A percentile compares a stretch with the other conserved stretches of the same genome.
Conservation (phyloP, 2,113 vertebrate species). For the Cinclus mexicanus region DNA sequence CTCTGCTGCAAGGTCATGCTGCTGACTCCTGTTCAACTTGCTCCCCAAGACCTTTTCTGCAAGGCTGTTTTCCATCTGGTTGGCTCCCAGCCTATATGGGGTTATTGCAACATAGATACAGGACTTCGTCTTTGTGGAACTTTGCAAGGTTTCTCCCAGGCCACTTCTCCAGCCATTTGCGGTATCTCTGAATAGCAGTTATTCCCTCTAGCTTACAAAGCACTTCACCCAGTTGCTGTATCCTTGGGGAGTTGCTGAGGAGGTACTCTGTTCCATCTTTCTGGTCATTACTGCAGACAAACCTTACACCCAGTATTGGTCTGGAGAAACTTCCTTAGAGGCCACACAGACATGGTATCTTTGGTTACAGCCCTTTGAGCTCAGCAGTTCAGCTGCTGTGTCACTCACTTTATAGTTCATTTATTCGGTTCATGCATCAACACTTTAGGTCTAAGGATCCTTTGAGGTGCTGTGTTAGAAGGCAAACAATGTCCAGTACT, state of each 20-base stretch:
- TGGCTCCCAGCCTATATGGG: neutral
- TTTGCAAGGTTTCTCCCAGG: neutral
- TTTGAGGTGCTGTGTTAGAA: neutral
- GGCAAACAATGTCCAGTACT: neutral
- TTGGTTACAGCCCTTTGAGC: neutral
- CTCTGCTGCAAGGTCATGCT: neutral
- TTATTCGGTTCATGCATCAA: neutral
- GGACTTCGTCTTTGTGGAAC: neutral
- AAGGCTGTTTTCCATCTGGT: neutral
- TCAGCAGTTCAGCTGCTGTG: neutral
- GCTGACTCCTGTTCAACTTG: neutral
- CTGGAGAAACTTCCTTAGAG: neutral
- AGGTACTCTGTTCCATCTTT: neutral
- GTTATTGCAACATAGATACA: neutral
- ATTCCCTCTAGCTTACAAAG: neutral
- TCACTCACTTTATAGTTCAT: neutral
- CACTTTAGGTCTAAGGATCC: neutral
- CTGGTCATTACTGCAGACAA: neutral
- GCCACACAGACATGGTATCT: neutral
- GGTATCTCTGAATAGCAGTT: neutral
- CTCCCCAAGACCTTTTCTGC: neutral
- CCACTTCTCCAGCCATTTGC: neutral
- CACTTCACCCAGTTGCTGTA: neutral
- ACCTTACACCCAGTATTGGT: neutral
- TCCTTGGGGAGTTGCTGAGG: neutral